Evolutionary conservation across 2,113 vertebrate species (phyloP), one percentile per base, ranked within the genome.

Genomic region (Propithecus coquereli): DNA sequence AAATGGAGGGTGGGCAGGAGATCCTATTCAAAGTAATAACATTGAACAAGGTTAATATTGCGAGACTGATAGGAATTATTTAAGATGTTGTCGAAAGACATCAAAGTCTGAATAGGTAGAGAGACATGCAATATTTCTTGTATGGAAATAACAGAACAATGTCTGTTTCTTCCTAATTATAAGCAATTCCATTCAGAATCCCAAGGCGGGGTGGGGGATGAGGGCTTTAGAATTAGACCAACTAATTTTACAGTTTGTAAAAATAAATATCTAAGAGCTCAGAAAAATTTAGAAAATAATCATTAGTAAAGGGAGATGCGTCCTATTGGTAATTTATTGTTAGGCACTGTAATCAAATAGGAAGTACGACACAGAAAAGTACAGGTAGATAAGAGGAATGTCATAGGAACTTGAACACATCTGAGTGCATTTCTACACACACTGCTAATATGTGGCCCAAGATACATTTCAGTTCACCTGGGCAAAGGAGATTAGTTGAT

Each of bases 191-290:
- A 90, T 17, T 96, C 70, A 85, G 68, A 91, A 50, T 94, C 40
- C 65, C 30, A 61, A 90, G 40, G 74, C 13, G 50, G 12, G 50
- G 12, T 13, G 12, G 13, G 34, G 4, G 4, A 27, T n/a, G 50
- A 27, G 5, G 5, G 27, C 65, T 65, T 65, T 94, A 92, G 37
- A 94, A 84, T 92, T 80, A 90, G 80, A 85, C 32, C n/a, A 63
- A 25, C 12, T 68, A 50, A 90, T 83, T 73, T 91, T 73, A 50
- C 76, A 45, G 54, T 96, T 94, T 95, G 63, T 66, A 87, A 94
- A 86, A 68, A 27, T 30, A 47, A n/a, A 57, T 74, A 71, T 85
- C 27, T 88, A 87, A 73, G 50, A 92, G 94, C 70, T 70, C 87
- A 87, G 81, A 77, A 90, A 90, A 79, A 4, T 10, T 40, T 17